phyloP scores from a whole-genome alignment of 2,113 vertebrate genomes.

The Cromileptes altivelis region DNA sequence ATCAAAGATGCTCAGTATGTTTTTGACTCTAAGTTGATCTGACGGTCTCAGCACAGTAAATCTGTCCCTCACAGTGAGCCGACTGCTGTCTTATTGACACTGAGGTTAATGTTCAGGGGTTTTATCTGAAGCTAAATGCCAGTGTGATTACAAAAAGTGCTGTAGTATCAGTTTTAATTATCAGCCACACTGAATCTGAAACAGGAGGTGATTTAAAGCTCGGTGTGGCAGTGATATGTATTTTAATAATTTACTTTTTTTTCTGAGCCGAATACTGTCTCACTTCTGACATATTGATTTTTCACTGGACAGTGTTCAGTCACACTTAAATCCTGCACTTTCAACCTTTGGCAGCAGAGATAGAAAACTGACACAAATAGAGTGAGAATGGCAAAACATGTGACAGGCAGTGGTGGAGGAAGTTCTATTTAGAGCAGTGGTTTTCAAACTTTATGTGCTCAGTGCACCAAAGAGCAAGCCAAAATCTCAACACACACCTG shows the following conservation, averaged over 20 bases:
- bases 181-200: background rate
- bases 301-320: background rate
- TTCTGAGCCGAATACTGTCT: background rate
- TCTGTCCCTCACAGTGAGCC: background rate
- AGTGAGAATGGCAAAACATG: background rate
- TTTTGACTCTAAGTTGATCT: background rate
- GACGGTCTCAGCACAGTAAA: background rate
- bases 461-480: too few species aligned
- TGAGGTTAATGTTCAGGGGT: slow-evolving; percentile 45
- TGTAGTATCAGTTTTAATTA: background rate
- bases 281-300: background rate
- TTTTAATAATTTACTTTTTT: too few species aligned
- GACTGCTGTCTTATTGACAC: slow-evolving; percentile 45
- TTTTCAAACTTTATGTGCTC: too few species aligned
- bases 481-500: too few species aligned
- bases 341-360: background rate
- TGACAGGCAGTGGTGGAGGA: background rate
- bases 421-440: background rate
- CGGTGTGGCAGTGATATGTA: background rate
- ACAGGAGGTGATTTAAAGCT: background rate
- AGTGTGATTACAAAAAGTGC: background rate
- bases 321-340: background rate
- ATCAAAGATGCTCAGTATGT: background rate
- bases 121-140: slow-evolving; percentile 7
- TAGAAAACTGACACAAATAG: background rate